Base-by-base conservation (phyloP, 2,113 vertebrate species). In the Mastomys natalensis region DNA sequence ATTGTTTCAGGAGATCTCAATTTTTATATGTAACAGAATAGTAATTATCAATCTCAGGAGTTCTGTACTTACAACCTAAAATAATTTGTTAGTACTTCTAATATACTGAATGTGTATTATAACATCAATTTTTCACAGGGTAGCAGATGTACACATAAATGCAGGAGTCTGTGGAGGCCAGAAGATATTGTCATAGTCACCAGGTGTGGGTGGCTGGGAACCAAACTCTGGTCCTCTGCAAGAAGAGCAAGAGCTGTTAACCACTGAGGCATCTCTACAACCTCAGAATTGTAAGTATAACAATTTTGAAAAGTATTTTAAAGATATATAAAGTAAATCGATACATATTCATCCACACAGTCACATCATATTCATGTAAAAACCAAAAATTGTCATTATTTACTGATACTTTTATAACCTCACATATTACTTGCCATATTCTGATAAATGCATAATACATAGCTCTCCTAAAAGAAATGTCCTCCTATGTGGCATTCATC, bases 241-340 rank as follows among this genome's bases (percentile, higher is more conserved):
- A 72, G 37, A 40, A 40, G 37, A 9, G 17, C 16, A 72, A 72
- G 37, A n/a, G 37, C 17, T 72, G 37, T n/a, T n/a, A n/a, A 72
- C 37, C 37, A 21, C 70, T 72, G 70, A 72, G 7, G 17, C 19
- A 72, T 9, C 17, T 40, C 70, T 72, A 40, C 16, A 72, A 40
- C 70, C 37, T 72, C 70, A 72, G 70, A 72, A 40, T 72, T 72
- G 37, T 40, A 58, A 34, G 58, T 92, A 29, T 64, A 89, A 89
- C 34, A 31, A 48, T 86, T 93, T 95, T n/a, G 70, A 85, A 93
- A 68, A 88, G 64, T 74, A 82, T 95, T 94, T 91, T 89, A 77
- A 87, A 53, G 66, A n/a, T 66, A 62, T 58, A 8, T 81, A 64
- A 53, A 82, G 7, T 16, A 89, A 96, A 82, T 34, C 21, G 55